Evolutionary conservation across 35 echinoderm and acorn worm species (phyloP).

Genomic region (Heliocidaris erythrogramma): DNA sequence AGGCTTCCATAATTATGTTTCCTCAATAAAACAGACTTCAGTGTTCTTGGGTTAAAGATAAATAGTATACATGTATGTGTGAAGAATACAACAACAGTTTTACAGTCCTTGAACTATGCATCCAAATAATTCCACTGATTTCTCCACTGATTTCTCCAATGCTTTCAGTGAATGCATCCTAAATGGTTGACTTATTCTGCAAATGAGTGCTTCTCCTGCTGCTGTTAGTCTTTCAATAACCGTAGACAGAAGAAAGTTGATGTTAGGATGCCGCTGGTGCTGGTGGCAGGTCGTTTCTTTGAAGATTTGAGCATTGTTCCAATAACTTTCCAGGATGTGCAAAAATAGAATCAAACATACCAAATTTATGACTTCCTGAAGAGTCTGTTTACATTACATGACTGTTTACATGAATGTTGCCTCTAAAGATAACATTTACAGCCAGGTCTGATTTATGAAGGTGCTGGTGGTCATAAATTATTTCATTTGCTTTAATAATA

Average conservation of each 20-base stretch:
- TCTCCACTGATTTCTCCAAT: background rate
- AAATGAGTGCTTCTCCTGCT: background rate
- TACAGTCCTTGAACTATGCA: background rate
- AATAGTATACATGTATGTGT: background rate
- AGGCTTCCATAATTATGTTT: background rate
- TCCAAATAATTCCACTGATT: background rate
- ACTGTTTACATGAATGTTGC: slow-evolving; percentile 1
- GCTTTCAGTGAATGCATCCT: background rate
- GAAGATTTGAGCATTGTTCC: background rate
- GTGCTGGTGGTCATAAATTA: background rate
- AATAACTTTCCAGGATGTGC: background rate
- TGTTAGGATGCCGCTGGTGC: background rate
- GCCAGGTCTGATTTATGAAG: background rate
- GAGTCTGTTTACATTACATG: background rate
- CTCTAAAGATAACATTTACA: background rate
- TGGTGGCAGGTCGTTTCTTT: background rate
- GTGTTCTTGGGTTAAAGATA: background rate
- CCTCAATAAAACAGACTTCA: background rate
- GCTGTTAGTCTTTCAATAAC: background rate
- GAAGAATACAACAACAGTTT: background rate
- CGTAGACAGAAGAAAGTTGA: background rate
- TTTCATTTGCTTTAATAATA: background rate
- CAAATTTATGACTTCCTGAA: background rate
- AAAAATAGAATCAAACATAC: background rate
- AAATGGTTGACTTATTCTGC: background rate